Percentiles rank a stretch among this genome's conserved stretches.
Evolutionary conservation across 2,888 invertebrate species (phyloP).

Genomic region (Drosophila percnosoma): DNA sequence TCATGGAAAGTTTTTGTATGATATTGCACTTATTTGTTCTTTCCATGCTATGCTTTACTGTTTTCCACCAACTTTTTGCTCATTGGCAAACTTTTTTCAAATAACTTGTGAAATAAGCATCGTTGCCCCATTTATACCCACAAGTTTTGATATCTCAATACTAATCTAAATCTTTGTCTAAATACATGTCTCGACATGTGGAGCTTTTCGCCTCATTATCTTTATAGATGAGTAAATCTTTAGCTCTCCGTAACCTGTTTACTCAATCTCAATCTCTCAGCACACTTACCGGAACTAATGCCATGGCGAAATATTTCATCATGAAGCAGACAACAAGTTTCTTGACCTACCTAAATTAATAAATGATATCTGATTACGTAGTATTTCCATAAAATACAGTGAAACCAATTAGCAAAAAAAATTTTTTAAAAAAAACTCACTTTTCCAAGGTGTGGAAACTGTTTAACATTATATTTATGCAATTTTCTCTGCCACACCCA

Average conservation of each 20-base stretch:
- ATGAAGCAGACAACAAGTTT: conserved; percentile 4
- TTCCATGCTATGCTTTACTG: conserved; percentile 58
- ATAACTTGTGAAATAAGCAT: conserved; percentile 47
- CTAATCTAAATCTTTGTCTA: conserved; percentile 60
- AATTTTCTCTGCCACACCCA: neutral
- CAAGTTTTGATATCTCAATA: conserved; percentile 16
- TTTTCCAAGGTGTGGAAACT: neutral
- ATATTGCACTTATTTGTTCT: conserved; percentile 20
- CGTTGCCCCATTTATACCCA: conserved; percentile 49
- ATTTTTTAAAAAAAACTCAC: too few relatives aligned
- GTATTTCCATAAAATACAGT: neutral
- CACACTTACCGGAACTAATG: conserved; percentile 27
- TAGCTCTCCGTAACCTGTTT: neutral
- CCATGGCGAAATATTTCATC: neutral
- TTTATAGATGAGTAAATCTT: conserved; percentile 24
- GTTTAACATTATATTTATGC: neutral
- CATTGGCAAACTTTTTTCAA: conserved; percentile 20
- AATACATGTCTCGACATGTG: conserved; percentile 26
- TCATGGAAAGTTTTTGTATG: conserved; percentile 39
- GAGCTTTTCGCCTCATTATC: conserved; percentile 12
- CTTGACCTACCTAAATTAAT: conserved; percentile 56
- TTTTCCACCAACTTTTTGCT: neutral
- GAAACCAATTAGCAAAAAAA: neutral
- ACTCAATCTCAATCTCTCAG: neutral
- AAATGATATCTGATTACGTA: conserved; percentile 9